A percentile compares a stretch with the other conserved stretches of the same genome.
Evolutionary conservation across 2,888 invertebrate species (phyloP).

Genomic region (Merodon equestris): DNA sequence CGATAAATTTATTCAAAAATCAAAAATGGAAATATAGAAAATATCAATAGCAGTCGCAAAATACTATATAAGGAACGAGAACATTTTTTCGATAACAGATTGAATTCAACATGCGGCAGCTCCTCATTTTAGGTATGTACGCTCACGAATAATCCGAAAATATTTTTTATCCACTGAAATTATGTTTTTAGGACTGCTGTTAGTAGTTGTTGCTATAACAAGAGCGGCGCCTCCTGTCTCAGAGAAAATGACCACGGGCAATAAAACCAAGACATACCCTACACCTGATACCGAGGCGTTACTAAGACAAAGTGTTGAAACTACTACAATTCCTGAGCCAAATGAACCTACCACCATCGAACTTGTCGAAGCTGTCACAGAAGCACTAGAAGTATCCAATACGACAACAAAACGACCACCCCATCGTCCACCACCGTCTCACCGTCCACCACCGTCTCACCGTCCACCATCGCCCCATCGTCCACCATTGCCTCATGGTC

Average conservation of each 20-base stretch:
- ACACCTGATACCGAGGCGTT: not conserved
- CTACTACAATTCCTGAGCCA: not conserved
- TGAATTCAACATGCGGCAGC: slow-evolving; percentile 37
- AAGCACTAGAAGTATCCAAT: not conserved
- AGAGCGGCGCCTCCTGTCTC: slow-evolving; percentile 1
- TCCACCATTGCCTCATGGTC: slow-evolving; percentile 2
- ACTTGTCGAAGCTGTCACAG: not conserved
- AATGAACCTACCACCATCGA: not conserved
- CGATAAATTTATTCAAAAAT: slow-evolving; percentile 30
- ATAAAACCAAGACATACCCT: not conserved
- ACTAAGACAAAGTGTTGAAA: no score
- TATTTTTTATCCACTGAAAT: not conserved
- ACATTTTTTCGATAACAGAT: slow-evolving; percentile 12
- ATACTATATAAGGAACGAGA: slow-evolving; percentile 31
- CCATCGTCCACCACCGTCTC: slow-evolving; percentile 4
- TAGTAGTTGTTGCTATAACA: slow-evolving; percentile 1
- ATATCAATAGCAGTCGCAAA: slow-evolving; percentile 13
- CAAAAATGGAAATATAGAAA: slow-evolving; percentile 1
- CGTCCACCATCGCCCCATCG: slow-evolving; percentile 3
- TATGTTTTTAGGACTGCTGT: slow-evolving; percentile 22
- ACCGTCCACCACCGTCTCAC: not conserved
- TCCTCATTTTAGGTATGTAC: slow-evolving; percentile 42
- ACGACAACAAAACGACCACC: slow-evolving; percentile 7
- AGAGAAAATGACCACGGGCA: no score
- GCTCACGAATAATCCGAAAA: no score